Conservation (phyloP, 92 coral and sea anemone genomes). For the Chrysogorgia sp. region DNA sequence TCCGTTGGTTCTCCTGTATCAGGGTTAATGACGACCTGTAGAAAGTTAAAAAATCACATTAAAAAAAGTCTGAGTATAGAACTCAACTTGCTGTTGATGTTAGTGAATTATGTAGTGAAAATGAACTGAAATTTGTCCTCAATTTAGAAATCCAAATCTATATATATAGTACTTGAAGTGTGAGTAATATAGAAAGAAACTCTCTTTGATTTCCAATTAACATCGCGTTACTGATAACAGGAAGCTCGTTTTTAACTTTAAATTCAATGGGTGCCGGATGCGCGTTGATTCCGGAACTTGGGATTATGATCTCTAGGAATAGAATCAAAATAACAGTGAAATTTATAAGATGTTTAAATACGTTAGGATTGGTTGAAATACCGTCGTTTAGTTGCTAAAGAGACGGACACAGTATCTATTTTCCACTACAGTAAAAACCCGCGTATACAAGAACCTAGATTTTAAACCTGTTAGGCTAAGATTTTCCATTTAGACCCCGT, state of each 20-base stretch:
- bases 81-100: neutral
- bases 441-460: too few relatives aligned
- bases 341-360: neutral
- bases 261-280: conserved; percentile 85
- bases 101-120: neutral
- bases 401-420: too few relatives aligned
- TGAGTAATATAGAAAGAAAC: conserved; percentile 76
- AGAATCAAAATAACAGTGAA: neutral
- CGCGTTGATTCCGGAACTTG: conserved; percentile 91
- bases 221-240: conserved; percentile 79
- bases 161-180: conserved; percentile 70
- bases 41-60: neutral
- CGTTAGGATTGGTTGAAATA: too few relatives aligned
- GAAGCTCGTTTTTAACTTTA: conserved; percentile 72
- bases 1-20: conserved; percentile 82
- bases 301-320: conserved; percentile 74
- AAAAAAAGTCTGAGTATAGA: neutral
- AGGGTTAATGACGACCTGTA: conserved; percentile 73
- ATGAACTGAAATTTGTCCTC: neutral
- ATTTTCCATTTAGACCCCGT: too few relatives aligned
- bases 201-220: conserved; percentile 86
- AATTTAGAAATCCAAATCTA: neutral
- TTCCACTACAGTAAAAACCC: too few relatives aligned
- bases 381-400: too few relatives aligned
- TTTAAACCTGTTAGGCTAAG: too few relatives aligned